Conservation (phyloP, 2,113 vertebrate species). For the Toxotes jaculatrix region DNA sequence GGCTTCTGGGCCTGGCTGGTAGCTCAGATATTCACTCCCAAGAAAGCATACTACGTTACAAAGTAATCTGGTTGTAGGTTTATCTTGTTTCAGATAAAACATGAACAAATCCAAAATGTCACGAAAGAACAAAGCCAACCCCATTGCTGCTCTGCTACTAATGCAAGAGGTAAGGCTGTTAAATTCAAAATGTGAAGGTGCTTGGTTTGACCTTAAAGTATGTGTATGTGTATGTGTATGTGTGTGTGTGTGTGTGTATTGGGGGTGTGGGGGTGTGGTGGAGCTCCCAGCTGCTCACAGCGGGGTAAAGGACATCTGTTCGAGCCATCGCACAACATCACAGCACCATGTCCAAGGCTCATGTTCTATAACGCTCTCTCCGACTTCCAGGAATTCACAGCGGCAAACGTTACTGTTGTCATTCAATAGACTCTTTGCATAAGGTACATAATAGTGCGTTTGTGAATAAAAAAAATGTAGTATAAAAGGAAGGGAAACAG, state of each 20-base stretch:
- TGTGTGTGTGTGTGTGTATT: neutral
- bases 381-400: conserved; percentile 46
- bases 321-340: conserved; percentile 46
- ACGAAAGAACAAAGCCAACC: neutral
- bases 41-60: too few species aligned
- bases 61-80: neutral
- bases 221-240: neutral
- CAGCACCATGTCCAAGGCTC: conserved; percentile 9
- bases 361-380: conserved; percentile 1
- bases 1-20: too few species aligned
- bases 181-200: neutral
- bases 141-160: too few species aligned
- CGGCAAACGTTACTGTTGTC: conserved; percentile 29
- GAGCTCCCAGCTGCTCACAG: conserved; percentile 55
- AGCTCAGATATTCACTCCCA: too few species aligned
- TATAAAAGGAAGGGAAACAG: neutral
- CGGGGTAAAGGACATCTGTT: conserved; percentile 62
- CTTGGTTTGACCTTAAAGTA: conserved; percentile 3
- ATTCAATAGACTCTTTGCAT: neutral
- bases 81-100: neutral
- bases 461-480: neutral
- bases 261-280: conserved; percentile 6
- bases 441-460: neutral
- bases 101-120: neutral
- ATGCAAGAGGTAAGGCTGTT: neutral